A percentile compares a stretch with the other conserved stretches of the same genome.
Evolutionary conservation across 2,888 invertebrate genomes (phyloP).

Genomic region (Athrips mouffetella): DNA sequence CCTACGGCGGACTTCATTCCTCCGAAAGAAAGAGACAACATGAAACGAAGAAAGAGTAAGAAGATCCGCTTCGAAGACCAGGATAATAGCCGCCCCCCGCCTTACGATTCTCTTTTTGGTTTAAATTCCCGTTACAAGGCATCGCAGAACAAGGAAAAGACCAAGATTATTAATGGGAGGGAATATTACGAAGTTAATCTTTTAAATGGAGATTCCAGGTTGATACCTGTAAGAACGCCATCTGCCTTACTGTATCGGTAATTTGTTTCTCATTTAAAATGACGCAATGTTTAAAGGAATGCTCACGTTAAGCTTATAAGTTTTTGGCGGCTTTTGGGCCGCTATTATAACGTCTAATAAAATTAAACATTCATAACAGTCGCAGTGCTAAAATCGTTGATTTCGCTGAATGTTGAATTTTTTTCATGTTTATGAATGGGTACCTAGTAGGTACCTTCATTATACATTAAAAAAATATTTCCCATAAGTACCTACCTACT

Average conservation of each 20-base stretch:
- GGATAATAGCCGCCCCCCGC: constrained; percentile 78
- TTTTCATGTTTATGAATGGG: no score
- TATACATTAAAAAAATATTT: no score
- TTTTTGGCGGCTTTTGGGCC: no score
- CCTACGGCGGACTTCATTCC: background rate
- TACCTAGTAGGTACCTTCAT: no score
- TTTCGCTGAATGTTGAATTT: no score
- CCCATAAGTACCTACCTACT: no score
- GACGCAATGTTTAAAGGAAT: background rate
- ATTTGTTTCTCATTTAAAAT: background rate
- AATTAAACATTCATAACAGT: no score
- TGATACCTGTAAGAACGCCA: constrained; percentile 86
- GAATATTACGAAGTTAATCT: constrained; percentile 85
- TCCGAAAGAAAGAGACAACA: constrained; percentile 11
- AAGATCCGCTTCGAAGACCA: constrained; percentile 16
- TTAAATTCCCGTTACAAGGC: constrained; percentile 47
- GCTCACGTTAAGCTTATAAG: no score
- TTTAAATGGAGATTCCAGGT: constrained; percentile 79
- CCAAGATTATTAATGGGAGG: constrained; percentile 83
- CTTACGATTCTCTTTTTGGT: constrained; percentile 81
- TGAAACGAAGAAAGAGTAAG: constrained; percentile 9
- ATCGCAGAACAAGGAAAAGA: constrained; percentile 64
- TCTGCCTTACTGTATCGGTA: constrained; percentile 86
- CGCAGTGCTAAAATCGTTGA: no score
- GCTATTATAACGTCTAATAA: no score